Base-by-base conservation (phyloP, 2,888 invertebrate genomes). In the Nomada hirtipes region DNA sequence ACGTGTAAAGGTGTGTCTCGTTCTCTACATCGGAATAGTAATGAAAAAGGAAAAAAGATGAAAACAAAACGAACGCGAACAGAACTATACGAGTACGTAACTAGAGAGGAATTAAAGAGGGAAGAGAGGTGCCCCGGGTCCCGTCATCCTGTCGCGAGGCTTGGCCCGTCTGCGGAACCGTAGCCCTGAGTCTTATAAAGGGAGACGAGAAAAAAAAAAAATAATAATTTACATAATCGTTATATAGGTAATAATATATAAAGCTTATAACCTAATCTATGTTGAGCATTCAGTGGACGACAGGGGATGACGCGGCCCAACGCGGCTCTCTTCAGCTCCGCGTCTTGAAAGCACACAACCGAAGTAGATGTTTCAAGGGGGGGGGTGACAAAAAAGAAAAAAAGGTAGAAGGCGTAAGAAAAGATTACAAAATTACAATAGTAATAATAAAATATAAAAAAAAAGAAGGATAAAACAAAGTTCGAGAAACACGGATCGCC, bases 281-380 rank as follows among this genome's bases (percentile, higher is more conserved):
- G 85, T 92, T 92, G 92, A 92, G 92, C 92, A 92, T 92, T 92
- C 87, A 87, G 89, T 89, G 83, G 84, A 89, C 89, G 89, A 89
- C 86, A 20, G 77, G 80, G 79, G 84, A 81, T 86, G 87, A 76
- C 87, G 83, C 84, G 79, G 61, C 76, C 82, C 78, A 60, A 23
- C 72, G 55, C 63, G 75, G 26, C 67, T 60, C 81, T 53, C 72
- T 69, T 64, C 69, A 59, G 44, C 55, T 73, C 75, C 36, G 42
- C 68, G 42, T 74, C 55, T 50, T 70, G 68, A 83, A 84, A 86
- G 81, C 85, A 82, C 86, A 72, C 77, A 83, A 83, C 78, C 82
- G 79, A 79, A 47, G 36, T 70, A 64, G 78, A 70, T n/a, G 15
- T 55, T 36, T 36, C 3, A 36, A 64, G 18, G 36, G 36, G 18